Conservation (phyloP, 92 coral and sea anemone species). For the Epizoanthus fatuus region DNA sequence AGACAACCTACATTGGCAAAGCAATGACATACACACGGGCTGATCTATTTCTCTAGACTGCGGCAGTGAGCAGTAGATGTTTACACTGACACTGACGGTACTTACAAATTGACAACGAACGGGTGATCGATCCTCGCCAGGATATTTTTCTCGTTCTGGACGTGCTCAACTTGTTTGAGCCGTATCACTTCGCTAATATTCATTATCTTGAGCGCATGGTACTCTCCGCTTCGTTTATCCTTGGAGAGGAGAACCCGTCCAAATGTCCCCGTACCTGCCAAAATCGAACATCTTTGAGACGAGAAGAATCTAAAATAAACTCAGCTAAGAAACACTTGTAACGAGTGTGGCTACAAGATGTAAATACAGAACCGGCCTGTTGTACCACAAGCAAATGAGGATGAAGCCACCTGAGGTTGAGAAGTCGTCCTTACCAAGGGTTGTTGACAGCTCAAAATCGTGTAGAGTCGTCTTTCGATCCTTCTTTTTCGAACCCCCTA, state of each 20-base stretch:
- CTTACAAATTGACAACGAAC: conserved; percentile 98
- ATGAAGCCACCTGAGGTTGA: neutral
- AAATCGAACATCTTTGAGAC: conserved; percentile 13
- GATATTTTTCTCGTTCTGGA: conserved; percentile 96
- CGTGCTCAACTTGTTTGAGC: conserved; percentile 98
- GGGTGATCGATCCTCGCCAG: conserved; percentile 95
- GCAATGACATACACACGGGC: neutral
- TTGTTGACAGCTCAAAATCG: conserved; percentile 94
- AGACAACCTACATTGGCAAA: neutral
- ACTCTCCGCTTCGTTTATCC: conserved; percentile 89
- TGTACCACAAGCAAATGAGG: neutral
- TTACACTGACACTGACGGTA: conserved; percentile 19
- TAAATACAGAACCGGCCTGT: conserved; percentile 29
- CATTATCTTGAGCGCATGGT: conserved; percentile 95
- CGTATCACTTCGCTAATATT: conserved; percentile 98
- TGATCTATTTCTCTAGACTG: conserved; percentile 36
- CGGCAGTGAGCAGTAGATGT: conserved; percentile 5
- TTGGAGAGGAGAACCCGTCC: conserved; percentile 92
- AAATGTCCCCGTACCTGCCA: conserved; percentile 97
- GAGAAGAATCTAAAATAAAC: conserved; percentile 13
- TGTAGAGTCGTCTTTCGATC: conserved; percentile 86
- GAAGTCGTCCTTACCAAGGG: conserved; percentile 81
- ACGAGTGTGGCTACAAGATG: conserved; percentile 19
- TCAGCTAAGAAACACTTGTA: conserved; percentile 30
- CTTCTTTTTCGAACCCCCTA: conserved; percentile 76